These are phyloP conservation scores for Littorina saxatilis DNA, from an alignment of 1,140 invertebrate genomes.

Conservation along the genomic window DNA sequence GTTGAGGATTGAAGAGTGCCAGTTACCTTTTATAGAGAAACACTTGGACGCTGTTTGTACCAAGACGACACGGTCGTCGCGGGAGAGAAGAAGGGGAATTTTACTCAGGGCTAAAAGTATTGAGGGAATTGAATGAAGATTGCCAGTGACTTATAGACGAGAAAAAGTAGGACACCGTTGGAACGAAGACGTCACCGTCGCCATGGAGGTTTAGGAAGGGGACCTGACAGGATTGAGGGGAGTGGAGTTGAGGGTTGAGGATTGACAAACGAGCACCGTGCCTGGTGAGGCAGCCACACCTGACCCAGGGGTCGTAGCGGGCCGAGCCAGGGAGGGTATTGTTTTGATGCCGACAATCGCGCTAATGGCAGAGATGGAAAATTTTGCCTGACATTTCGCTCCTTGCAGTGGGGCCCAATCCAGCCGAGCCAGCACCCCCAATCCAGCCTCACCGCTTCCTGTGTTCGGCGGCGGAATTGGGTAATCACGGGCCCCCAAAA, in stretches of 20 bases:
- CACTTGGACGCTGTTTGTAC: too few relatives aligned
- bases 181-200: too few relatives aligned
- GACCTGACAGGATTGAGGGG: too few relatives aligned
- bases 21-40: too few relatives aligned
- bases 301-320: slow-evolving; percentile 16
- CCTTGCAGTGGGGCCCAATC: slow-evolving; percentile 17
- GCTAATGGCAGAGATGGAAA: slow-evolving; percentile 40
- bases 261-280: slow-evolving; percentile 17
- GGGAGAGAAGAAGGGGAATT: too few relatives aligned
- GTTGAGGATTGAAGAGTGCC: not conserved
- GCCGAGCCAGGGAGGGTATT: slow-evolving; percentile 31
- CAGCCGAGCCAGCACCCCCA: not conserved
- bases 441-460: not conserved
- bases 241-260: not conserved
- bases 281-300: slow-evolving; percentile 2
- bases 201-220: too few relatives aligned
- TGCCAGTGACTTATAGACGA: too few relatives aligned
- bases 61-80: too few relatives aligned
- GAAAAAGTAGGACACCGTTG: too few relatives aligned
- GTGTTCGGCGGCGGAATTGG: slow-evolving; percentile 26
- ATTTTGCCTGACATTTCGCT: slow-evolving; percentile 38
- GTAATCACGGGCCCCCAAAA: slow-evolving; percentile 35
- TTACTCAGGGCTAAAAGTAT: too few relatives aligned
- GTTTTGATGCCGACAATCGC: slow-evolving; percentile 38
- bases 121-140: too few relatives aligned